Percentiles rank a stretch among this genome's conserved stretches.
phyloP scores from a whole-genome alignment of 2,888 invertebrate species.

The Lasius platythorax region DNA sequence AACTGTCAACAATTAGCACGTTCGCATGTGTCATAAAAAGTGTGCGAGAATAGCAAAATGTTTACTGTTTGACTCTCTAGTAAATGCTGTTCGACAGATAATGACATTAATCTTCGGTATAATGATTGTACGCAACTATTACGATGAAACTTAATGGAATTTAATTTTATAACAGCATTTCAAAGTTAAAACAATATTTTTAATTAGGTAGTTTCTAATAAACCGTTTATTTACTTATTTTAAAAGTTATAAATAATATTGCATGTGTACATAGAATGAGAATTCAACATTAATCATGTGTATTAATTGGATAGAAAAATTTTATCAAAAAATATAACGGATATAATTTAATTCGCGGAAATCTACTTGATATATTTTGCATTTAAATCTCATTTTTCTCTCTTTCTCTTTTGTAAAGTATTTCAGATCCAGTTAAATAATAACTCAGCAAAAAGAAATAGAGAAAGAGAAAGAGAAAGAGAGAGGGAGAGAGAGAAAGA shows the following conservation, averaged over 20 bases:
- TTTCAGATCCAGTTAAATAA: background rate
- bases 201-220: constrained; percentile 21
- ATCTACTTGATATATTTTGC: background rate
- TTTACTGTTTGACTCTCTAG: constrained; percentile 27
- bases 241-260: background rate
- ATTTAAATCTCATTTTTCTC: background rate
- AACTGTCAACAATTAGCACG: constrained; percentile 44
- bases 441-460: background rate
- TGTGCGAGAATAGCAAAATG: constrained; percentile 31
- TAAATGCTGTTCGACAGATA: constrained; percentile 36
- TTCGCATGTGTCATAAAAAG: constrained; percentile 44
- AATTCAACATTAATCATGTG: background rate
- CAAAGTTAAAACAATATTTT: constrained; percentile 13
- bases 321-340: background rate
- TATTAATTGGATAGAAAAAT: background rate
- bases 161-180: background rate
- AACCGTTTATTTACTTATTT: background rate
- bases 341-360: background rate
- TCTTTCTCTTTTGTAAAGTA: background rate
- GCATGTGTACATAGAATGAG: background rate
- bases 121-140: constrained; percentile 34
- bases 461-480: background rate
- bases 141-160: constrained; percentile 9
- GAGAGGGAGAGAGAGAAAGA: background rate
- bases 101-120: constrained; percentile 33